Conservation (phyloP, 2,888 invertebrate species). For the Halictus ligatus region DNA sequence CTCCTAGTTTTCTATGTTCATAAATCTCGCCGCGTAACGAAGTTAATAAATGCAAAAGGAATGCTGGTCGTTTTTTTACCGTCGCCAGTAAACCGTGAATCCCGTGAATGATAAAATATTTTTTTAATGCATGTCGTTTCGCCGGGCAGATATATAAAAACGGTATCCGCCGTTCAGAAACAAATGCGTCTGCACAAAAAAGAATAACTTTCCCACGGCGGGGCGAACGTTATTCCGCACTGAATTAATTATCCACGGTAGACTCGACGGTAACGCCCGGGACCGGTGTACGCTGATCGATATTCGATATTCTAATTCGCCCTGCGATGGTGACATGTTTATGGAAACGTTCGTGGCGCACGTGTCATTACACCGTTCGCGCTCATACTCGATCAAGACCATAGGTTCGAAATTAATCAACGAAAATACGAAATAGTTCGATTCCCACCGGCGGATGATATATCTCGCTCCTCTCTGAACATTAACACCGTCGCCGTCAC, state of each 20-base stretch:
- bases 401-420: conserved; percentile 43
- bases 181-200: background rate
- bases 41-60: background rate
- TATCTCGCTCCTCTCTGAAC: background rate
- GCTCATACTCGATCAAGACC: conserved; percentile 39
- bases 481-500: background rate
- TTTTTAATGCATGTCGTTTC: background rate
- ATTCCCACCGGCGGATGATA: background rate
- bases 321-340: conserved; percentile 58
- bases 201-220: conserved; percentile 2
- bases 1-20: background rate
- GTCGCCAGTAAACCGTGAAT: background rate
- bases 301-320: conserved; percentile 65
- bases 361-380: conserved; percentile 28
- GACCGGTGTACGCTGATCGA: conserved; percentile 55
- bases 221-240: conserved; percentile 38
- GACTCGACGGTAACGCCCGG: conserved; percentile 32
- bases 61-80: background rate
- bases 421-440: conserved; percentile 26
- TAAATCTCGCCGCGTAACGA: background rate
- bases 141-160: background rate
- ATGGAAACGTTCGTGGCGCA: conserved; percentile 58
- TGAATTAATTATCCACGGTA: conserved; percentile 56
- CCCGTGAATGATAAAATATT: background rate
- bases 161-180: background rate